Evolutionary conservation across 2,113 vertebrate genomes (phyloP), one percentile per base, ranked within the genome.

Genomic region (Oenanthe oenanthe): DNA sequence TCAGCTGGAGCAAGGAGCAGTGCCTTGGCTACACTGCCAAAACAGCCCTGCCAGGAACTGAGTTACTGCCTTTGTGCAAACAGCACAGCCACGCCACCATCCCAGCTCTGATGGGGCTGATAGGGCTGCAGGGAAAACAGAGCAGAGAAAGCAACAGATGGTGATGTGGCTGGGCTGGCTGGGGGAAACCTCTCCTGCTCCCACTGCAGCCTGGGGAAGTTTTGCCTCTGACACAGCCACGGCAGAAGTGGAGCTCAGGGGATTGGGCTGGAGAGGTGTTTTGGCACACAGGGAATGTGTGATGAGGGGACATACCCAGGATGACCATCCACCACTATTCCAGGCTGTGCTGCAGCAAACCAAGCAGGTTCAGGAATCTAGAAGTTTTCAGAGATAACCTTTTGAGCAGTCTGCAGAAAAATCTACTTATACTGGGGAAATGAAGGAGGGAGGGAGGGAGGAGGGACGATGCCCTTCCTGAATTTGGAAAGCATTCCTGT

Each of bases 51-150:
- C 89, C 38, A 1, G 81, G 82, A 74, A 93, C 96, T 92, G 93
- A 94, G 36, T 95, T 93, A 96, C 94, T 4, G 28, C 88, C 94
- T 83, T 67, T 96, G 93, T 90, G 92, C 90, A 95, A 95, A 96
- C 95, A 85, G 25, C 7, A 5, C 18, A 57, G 82, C 85, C 72
- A 85, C 92, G 8, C 8, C 43, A 73, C 17, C 92, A 62, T 66
- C 88, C 66, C 36, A 29, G 4, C 88, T 85, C 4, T 66, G 94
- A 93, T 88, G 88, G 50, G 38, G 92, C 85, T 80, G 93, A 95
- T 83, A 97, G 92, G 67, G 75, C 82, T 5, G 11, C 19, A 63
- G 77, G 82, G 60, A 92, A 94, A 94, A 89, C 80, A 82, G 29
- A 85, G 5, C 7, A 83, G 78, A 53, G 79, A 90, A 93, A 67